These are phyloP conservation scores for Podocnemis expansa DNA, from an alignment of 2,113 vertebrate species.

Conservation along the genomic window DNA sequence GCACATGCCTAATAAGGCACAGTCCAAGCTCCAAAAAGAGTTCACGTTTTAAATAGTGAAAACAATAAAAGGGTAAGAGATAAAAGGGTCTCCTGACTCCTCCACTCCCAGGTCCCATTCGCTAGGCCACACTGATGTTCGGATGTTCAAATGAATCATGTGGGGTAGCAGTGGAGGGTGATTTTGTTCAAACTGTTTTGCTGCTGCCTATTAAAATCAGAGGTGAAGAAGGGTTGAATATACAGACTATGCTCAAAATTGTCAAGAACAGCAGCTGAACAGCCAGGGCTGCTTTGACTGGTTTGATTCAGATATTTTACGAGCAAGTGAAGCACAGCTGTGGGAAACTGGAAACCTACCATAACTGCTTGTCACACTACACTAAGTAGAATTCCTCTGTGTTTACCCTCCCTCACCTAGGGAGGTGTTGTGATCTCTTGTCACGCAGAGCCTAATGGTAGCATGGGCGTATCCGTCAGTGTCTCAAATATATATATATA, in stretches of 20 bases:
- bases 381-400: neutral
- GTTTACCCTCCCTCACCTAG: neutral
- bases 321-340: neutral
- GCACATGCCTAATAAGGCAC: neutral
- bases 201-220: neutral
- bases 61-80: neutral
- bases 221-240: neutral
- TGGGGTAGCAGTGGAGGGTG: neutral
- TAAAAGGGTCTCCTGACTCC: neutral
- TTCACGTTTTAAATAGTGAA: fast-evolving
- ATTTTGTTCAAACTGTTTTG: neutral
- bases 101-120: neutral
- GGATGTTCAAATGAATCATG: neutral
- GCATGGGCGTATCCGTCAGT: neutral
- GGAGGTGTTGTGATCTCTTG: neutral
- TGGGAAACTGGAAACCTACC: neutral
- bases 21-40: fast-evolving
- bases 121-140: neutral
- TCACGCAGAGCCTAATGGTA: neutral
- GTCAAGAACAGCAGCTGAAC: neutral
- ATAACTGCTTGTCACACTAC: neutral
- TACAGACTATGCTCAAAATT: neutral
- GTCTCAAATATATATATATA: neutral
- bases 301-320: neutral
- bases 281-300: neutral